phyloP scores from a whole-genome alignment of 2,888 invertebrate species.

The Cecidostiba fungosa region DNA sequence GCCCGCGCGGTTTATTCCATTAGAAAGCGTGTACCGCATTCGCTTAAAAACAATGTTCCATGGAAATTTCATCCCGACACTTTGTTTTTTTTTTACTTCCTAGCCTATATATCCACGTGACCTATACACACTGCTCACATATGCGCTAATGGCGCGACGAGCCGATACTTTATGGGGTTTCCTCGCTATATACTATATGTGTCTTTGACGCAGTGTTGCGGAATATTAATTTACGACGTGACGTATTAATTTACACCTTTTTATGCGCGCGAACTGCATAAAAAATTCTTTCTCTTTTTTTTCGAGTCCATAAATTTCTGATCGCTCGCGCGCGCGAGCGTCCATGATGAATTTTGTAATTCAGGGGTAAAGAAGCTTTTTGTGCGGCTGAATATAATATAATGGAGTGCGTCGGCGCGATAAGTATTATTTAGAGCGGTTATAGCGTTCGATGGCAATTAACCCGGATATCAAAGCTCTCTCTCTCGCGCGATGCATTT shows the following conservation, averaged over 20 bases:
- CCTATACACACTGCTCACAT: neutral
- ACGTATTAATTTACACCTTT: conserved; percentile 55
- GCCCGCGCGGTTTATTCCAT: conserved; percentile 49
- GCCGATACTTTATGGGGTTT: conserved; percentile 60
- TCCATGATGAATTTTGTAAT: neutral
- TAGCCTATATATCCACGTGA: neutral
- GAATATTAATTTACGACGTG: conserved; percentile 57
- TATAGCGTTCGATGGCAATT: conserved; percentile 19
- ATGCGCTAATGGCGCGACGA: neutral
- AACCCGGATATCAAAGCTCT: conserved; percentile 8
- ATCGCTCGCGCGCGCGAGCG: neutral
- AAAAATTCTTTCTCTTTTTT: neutral
- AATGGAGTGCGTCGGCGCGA: neutral
- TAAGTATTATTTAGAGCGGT: conserved; percentile 4
- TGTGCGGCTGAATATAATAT: neutral
- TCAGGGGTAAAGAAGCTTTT: neutral
- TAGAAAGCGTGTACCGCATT: conserved; percentile 46
- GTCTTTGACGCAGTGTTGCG: conserved; percentile 37
- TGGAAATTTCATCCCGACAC: conserved; percentile 47
- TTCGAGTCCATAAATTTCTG: neutral
- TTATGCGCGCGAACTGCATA: neutral
- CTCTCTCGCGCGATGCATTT: conserved; percentile 20
- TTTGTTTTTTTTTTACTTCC: neutral
- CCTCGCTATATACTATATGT: neutral
- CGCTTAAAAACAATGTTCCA: conserved; percentile 49